Conservation (phyloP, 2,797 vertebrate species). For the Protonibea diacanthus region DNA sequence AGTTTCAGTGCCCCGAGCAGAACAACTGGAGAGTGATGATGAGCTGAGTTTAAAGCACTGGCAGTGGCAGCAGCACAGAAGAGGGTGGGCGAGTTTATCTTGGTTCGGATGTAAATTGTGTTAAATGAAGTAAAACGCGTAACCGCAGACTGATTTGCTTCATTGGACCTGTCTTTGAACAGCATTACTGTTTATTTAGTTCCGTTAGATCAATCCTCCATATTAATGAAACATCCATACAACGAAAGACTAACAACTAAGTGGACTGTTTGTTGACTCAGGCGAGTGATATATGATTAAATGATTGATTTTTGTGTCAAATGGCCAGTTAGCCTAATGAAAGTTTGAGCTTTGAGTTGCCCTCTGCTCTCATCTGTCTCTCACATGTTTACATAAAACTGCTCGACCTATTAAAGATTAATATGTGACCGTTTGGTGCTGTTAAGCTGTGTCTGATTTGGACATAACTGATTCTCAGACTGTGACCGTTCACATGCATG, state of each 20-base stretch:
- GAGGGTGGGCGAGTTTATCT: slow-evolving; percentile 55
- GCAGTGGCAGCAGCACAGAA: slow-evolving; percentile 13
- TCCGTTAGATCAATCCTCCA: slow-evolving; percentile 47
- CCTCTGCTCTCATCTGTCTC: slow-evolving; percentile 39
- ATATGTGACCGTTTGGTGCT: slow-evolving; percentile 38
- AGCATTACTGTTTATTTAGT: slow-evolving; percentile 63
- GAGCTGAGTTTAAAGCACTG: slow-evolving; percentile 46
- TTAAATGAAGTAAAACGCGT: slow-evolving; percentile 51
- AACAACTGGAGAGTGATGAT: slow-evolving; percentile 31
- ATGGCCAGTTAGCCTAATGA: slow-evolving; percentile 51
- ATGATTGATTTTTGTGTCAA: slow-evolving; percentile 59
- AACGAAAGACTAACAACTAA: slow-evolving; percentile 60
- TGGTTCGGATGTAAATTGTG: slow-evolving; percentile 37
- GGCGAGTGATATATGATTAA: slow-evolving; percentile 47
- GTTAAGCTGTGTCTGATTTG: slow-evolving; percentile 6
- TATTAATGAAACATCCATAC: slow-evolving; percentile 53
- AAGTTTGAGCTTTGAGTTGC: slow-evolving; percentile 47
- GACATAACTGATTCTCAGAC: slow-evolving; percentile 1
- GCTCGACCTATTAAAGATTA: slow-evolving; percentile 44
- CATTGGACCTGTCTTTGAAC: slow-evolving; percentile 32
- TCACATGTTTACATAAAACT: slow-evolving; percentile 42
- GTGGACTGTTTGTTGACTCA: slow-evolving; percentile 60
- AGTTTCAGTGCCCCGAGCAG: slow-evolving; percentile 42
- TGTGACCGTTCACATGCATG: slow-evolving; percentile 4
- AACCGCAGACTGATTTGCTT: slow-evolving; percentile 25